A percentile compares a stretch with the other conserved stretches of the same genome.
Conservation (phyloP, 2,888 invertebrate species). For the Drosophila incognita region DNA sequence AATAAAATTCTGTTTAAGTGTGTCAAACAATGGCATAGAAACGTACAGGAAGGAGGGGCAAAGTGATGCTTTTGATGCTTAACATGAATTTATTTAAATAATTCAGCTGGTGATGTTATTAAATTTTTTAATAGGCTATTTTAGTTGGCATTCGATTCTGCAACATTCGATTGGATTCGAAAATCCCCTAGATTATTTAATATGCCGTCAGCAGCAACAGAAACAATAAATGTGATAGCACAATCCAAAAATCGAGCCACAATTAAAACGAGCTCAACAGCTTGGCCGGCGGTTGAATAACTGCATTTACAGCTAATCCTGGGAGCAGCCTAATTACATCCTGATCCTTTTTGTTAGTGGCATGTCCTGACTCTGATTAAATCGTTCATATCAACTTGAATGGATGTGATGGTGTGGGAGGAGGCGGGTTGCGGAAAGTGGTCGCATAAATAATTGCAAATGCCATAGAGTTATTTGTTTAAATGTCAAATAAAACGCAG, state of each 20-base stretch:
- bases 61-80: constrained; percentile 31
- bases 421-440: not conserved
- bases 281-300: constrained; percentile 42
- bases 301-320: constrained; percentile 63
- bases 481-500: constrained; percentile 67
- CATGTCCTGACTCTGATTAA: constrained; percentile 51
- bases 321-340: constrained; percentile 69
- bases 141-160: not conserved
- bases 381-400: constrained; percentile 46
- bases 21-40: constrained; percentile 6
- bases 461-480: constrained; percentile 59
- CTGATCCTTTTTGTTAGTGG: constrained; percentile 34
- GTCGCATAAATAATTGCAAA: constrained; percentile 59
- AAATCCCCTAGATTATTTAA: constrained; percentile 52
- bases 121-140: constrained; percentile 1
- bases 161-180: not conserved
- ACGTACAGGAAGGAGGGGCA: too few species aligned
- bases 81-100: constrained; percentile 20
- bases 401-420: not conserved
- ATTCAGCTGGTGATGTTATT: constrained; percentile 20
- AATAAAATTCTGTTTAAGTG: constrained; percentile 37
- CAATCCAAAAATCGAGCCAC: constrained; percentile 58
- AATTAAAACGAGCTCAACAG: constrained; percentile 68
- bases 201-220: constrained; percentile 19
- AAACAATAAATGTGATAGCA: constrained; percentile 39